Conservation (phyloP, 1,140 invertebrate genomes). For the Rhagoletis zephyria region DNA sequence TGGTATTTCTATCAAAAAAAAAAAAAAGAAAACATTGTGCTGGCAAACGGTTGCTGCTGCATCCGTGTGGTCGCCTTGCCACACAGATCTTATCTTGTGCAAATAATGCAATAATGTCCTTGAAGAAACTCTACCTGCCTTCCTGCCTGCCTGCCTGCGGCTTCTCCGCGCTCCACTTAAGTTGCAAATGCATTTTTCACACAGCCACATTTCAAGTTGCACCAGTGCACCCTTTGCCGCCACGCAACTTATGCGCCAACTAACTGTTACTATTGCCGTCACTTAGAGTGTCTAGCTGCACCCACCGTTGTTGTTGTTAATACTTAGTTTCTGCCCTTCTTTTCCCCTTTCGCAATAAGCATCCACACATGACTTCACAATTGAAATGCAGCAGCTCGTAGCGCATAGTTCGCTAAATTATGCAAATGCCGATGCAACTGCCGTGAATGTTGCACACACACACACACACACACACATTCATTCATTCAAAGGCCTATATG, state of each 20-base stretch:
- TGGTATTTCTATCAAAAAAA: neutral
- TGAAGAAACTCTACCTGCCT: slow-evolving; percentile 56
- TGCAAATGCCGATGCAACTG: neutral
- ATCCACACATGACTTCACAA: slow-evolving; percentile 43
- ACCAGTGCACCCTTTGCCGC: slow-evolving; percentile 34
- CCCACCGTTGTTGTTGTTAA: neutral
- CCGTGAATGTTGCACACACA: neutral
- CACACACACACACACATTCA: neutral
- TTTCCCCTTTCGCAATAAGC: neutral
- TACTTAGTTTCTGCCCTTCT: neutral
- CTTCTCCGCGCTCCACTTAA: neutral
- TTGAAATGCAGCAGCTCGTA: slow-evolving; percentile 5
- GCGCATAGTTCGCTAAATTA: slow-evolving; percentile 19
- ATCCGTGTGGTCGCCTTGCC: slow-evolving; percentile 57
- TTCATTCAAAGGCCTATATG: neutral
- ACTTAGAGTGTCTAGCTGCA: neutral
- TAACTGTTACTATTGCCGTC: neutral
- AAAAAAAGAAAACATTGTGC: neutral
- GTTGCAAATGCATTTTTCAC: slow-evolving; percentile 36
- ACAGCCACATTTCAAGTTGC: slow-evolving; percentile 33
- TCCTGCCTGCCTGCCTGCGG: neutral
- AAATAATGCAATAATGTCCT: slow-evolving; percentile 71
- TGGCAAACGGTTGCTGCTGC: neutral
- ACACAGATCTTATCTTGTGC: slow-evolving; percentile 71
- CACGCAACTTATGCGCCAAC: slow-evolving; percentile 6